Percentiles rank a stretch among this genome's conserved stretches.
These are phyloP conservation scores for Pangasius larnaudii DNA, from an alignment of 2,797 vertebrate species.

Conservation along the genomic window DNA sequence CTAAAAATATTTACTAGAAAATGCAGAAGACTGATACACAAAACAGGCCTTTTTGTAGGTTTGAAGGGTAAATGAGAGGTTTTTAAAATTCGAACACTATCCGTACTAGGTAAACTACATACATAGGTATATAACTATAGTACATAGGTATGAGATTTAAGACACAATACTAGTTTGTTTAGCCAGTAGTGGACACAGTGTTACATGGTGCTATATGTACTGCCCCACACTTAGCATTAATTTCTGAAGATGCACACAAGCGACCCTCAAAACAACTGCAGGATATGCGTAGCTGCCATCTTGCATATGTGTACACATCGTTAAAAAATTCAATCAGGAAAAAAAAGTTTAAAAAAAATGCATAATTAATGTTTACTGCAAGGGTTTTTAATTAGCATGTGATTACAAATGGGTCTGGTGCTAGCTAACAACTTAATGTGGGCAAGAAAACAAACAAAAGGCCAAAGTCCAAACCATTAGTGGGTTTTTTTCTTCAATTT, in stretches of 20 bases:
- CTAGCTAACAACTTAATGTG: not conserved
- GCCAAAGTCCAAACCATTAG: not conserved
- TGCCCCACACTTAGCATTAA: not conserved
- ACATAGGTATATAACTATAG: no score
- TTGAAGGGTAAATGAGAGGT: not conserved
- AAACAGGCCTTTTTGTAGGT: not conserved
- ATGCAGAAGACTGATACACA: not conserved
- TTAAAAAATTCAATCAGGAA: not conserved
- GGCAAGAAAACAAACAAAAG: not conserved
- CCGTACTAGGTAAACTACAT: not conserved
- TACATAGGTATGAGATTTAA: not conserved
- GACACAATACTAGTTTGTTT: not conserved
- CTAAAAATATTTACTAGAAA: no score
- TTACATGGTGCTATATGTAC: not conserved
- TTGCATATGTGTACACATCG: not conserved
- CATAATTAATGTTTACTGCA: not conserved
- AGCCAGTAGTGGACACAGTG: not conserved
- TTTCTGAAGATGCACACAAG: not conserved
- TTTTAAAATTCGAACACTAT: not conserved
- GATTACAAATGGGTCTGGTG: not conserved
- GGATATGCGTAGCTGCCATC: not conserved
- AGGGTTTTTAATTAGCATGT: not conserved
- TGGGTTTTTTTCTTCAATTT: not conserved
- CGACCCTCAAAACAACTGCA: not conserved
- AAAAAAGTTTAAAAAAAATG: not conserved